Base-by-base conservation (phyloP, 1,140 invertebrate genomes). In the Phymastichus coffea region DNA sequence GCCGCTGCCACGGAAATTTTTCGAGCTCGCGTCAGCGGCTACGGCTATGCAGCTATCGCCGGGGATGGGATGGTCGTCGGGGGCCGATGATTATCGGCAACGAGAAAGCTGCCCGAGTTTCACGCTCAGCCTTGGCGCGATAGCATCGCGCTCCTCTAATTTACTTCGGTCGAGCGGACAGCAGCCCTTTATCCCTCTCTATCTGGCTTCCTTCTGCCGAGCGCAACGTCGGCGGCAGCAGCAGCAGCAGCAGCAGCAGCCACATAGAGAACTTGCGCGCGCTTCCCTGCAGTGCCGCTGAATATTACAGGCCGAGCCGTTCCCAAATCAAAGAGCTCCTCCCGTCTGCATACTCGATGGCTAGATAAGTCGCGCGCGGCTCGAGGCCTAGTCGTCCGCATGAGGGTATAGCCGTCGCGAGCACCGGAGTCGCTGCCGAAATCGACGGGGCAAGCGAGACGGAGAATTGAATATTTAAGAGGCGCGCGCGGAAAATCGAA, bases 391-490 rank as follows among this genome's bases (percentile, higher is more conserved):
- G 6, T 10, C 43, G 56, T 28, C 22, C 8, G 20, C 6, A 2
- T 30, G 23, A 20, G 22, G 15, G 7, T 25, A 38, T 15, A 14
- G 14, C 14, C 28, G 0, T n/a, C 2, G 8, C 19, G 28, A 56
- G 47, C 44, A 60, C 67, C 22, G 46, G 56, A 62, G 61, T 41
- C 58, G 38, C 56, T 43, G 53, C 41, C 37, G 35, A 20, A 25
- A 28, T 47, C 25, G 22, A 58, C 26, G 19, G 46, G 33, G 47
- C n/a, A n/a, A 14, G 35, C n/a, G 20, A 41, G 17, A 28, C 54
- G 53, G 44, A 58, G 55, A 57, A 74, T 73, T 74, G 74, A 76
- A 76, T 75, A 75, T 75, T 76, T 74, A 74, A 73, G 66, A 71
- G 70, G 57, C 64, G 62, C 64, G 61, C 64, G 59, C 64, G 70